Evolutionary conservation across 2,113 vertebrate genomes (phyloP).

Genomic region (Nipponia nippon): DNA sequence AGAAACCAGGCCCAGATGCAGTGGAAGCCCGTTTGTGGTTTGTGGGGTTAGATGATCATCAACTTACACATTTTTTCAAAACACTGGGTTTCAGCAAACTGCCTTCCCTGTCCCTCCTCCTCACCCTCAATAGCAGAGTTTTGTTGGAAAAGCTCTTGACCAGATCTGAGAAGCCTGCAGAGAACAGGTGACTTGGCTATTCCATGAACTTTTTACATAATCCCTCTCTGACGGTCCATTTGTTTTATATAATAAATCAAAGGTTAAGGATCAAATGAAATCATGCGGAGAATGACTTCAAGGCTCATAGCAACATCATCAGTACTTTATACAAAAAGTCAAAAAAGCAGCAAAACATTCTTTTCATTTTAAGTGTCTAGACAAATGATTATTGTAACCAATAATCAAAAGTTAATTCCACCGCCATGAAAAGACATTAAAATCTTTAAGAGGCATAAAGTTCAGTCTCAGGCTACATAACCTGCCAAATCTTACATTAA

Average conservation of each 20-base stretch:
- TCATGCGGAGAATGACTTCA: not conserved
- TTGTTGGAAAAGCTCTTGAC: not conserved
- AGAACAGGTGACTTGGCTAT: not conserved
- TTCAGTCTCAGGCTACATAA: not conserved
- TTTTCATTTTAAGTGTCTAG: not conserved
- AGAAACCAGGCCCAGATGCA: not conserved
- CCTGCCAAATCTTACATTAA: slow-evolving; percentile 5
- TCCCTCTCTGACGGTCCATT: not conserved
- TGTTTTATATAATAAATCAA: not conserved
- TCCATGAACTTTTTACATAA: not conserved
- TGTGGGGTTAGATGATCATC: not conserved
- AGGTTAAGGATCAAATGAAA: not conserved
- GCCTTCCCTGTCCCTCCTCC: not conserved
- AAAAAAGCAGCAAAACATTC: not conserved
- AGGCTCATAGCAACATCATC: not conserved
- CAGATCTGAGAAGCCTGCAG: not conserved
- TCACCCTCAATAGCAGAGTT: not conserved
- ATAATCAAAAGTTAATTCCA: slow-evolving; percentile 3
- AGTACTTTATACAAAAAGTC: not conserved
- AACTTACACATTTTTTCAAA: not conserved
- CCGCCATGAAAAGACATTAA: not conserved
- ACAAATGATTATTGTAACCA: not conserved
- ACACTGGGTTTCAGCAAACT: not conserved
- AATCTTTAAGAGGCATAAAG: not conserved
- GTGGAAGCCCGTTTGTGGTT: not conserved